phyloP scores from a whole-genome alignment of 2,888 invertebrate species.

The Sthenelais limicola region DNA sequence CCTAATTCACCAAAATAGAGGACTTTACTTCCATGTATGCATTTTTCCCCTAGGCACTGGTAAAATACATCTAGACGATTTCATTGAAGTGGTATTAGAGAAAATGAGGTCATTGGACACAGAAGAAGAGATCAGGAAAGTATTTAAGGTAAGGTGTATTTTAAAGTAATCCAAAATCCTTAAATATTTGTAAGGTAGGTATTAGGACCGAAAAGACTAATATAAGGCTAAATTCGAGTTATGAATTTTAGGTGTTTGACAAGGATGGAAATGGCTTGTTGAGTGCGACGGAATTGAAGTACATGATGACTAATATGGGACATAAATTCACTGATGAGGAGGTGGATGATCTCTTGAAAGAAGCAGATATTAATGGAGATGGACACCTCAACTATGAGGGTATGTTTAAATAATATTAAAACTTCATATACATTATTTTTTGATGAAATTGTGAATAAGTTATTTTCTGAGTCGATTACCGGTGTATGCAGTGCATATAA shows the following conservation, averaged over 20 bases:
- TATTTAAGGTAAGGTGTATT: slow-evolving; percentile 31
- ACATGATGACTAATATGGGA: slow-evolving; percentile 43
- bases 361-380: slow-evolving; percentile 43
- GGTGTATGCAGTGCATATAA: too few species aligned
- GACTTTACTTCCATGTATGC: too few species aligned
- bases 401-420: slow-evolving; percentile 24
- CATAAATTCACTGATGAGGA: slow-evolving; percentile 40
- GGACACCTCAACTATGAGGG: slow-evolving; percentile 44
- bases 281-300: slow-evolving; percentile 40
- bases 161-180: neutral
- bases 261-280: slow-evolving; percentile 44
- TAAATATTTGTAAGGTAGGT: neutral
- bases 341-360: slow-evolving; percentile 43
- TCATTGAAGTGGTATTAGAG: slow-evolving; percentile 42
- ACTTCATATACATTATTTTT: too few species aligned
- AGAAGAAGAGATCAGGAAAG: slow-evolving; percentile 45
- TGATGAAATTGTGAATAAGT: too few species aligned
- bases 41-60: slow-evolving; percentile 34
- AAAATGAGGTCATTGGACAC: slow-evolving; percentile 43
- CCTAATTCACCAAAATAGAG: too few species aligned
- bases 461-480: too few species aligned
- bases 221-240: neutral
- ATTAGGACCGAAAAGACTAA: neutral
- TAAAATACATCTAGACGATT: slow-evolving; percentile 41
- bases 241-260: slow-evolving; percentile 40